A percentile compares a stretch with the other conserved stretches of the same genome.
Conservation (phyloP, 1,140 invertebrate genomes). For the Drosophila insularis region DNA sequence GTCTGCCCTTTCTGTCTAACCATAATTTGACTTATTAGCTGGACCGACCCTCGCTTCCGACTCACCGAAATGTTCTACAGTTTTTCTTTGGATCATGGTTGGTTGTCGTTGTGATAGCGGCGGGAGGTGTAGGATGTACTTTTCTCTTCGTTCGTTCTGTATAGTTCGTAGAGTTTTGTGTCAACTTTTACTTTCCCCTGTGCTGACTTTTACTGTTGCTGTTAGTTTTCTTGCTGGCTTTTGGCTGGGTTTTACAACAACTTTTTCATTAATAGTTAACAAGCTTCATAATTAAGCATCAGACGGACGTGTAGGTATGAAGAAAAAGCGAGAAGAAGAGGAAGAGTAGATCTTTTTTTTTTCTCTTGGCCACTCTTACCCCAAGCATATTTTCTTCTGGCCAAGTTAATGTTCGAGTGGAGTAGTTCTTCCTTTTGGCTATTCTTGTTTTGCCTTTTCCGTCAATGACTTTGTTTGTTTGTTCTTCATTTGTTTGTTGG, state of each 20-base stretch:
- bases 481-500: slow-evolving; percentile 20
- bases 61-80: not conserved
- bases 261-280: slow-evolving; percentile 81
- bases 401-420: slow-evolving; percentile 51
- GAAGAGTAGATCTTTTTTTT: slow-evolving; percentile 9
- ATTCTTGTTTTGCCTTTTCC: slow-evolving; percentile 1
- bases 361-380: not conserved
- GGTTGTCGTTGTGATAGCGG: not conserved
- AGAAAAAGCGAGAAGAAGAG: not conserved
- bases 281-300: slow-evolving; percentile 75
- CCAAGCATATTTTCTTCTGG: slow-evolving; percentile 5
- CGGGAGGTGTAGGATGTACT: not conserved
- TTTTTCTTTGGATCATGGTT: not conserved
- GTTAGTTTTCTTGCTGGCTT: slow-evolving; percentile 49
- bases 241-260: slow-evolving; percentile 69
- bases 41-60: not conserved
- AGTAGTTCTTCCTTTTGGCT: slow-evolving; percentile 47
- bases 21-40: slow-evolving; percentile 17
- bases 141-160: not conserved
- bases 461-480: slow-evolving; percentile 68
- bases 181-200: slow-evolving; percentile 28
- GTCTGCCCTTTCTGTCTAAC: not conserved
- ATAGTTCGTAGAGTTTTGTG: slow-evolving; percentile 7
- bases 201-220: slow-evolving; percentile 4
- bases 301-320: slow-evolving; percentile 48